These are phyloP conservation scores for Anas flavirostris DNA, from an alignment of 2,797 vertebrate species.

Conservation along the genomic window DNA sequence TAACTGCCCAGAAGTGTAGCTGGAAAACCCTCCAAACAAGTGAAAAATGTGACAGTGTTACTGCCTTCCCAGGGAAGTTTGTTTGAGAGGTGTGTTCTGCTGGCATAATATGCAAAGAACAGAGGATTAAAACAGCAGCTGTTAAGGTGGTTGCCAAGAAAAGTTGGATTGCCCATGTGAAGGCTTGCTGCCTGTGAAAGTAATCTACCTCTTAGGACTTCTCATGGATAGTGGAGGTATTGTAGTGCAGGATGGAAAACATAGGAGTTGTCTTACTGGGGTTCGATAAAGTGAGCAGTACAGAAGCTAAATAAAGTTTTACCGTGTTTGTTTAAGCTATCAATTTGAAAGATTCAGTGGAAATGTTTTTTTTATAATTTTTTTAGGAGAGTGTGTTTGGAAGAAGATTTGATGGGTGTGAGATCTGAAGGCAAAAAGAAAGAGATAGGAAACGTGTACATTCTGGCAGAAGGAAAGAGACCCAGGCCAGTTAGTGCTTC, in stretches of 20 bases:
- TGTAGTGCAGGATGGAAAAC: not conserved
- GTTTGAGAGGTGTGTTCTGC: not conserved
- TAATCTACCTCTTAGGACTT: not conserved
- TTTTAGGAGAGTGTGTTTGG: not conserved
- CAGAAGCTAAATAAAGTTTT: not conserved
- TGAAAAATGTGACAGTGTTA: not conserved
- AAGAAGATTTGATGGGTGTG: not conserved
- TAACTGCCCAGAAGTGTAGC: not conserved
- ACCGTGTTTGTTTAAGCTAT: not conserved
- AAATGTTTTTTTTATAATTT: not conserved
- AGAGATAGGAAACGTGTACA: not conserved
- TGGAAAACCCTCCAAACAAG: not conserved
- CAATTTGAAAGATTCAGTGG: not conserved
- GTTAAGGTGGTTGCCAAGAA: not conserved
- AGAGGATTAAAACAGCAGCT: not conserved
- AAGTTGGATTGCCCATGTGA: not conserved
- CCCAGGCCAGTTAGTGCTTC: not conserved
- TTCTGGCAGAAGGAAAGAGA: not conserved
- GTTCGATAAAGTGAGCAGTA: not conserved
- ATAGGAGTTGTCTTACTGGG: not conserved
- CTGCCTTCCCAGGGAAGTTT: not conserved
- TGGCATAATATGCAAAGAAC: not conserved
- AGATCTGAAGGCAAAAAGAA: not conserved
- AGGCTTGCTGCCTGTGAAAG: not conserved
- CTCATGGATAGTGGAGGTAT: not conserved